A percentile compares a stretch with the other conserved stretches of the same genome.
Conservation (phyloP, 2,797 vertebrate genomes). For the Cichlasoma orientale region DNA sequence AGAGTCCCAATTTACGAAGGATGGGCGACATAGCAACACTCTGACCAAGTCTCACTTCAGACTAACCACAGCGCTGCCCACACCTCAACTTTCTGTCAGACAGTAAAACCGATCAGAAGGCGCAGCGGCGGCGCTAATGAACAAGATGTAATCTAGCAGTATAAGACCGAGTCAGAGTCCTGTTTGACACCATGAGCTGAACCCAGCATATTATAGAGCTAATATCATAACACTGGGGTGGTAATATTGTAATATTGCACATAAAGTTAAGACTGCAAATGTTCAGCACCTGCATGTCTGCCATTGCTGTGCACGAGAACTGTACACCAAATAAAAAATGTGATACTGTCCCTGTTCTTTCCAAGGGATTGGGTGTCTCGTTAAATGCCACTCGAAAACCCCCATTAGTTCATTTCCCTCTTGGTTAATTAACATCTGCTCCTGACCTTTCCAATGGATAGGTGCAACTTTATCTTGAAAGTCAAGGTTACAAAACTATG, state of each 20-base stretch:
- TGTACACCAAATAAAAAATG: conserved; percentile 63
- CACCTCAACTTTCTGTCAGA: background rate
- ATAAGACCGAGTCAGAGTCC: background rate
- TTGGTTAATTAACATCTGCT: conserved; percentile 88
- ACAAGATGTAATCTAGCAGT: conserved; percentile 14
- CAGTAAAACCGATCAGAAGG: conserved; percentile 7
- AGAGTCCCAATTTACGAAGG: background rate
- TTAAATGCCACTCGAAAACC: conserved; percentile 83
- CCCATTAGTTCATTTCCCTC: conserved; percentile 86
- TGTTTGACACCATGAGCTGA: background rate
- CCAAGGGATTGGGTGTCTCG: conserved; percentile 72
- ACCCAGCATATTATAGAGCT: background rate
- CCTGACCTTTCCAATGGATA: conserved; percentile 85
- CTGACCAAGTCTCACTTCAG: background rate
- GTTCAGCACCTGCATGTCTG: conserved; percentile 10
- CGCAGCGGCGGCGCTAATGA: conserved; percentile 57
- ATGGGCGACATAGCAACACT: background rate
- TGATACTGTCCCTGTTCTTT: conserved; percentile 66
- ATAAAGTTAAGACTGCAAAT: background rate
- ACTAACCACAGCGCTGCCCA: background rate
- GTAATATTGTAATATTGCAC: background rate
- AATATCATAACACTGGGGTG: background rate
- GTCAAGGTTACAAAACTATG: conserved; percentile 85
- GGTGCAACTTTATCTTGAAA: conserved; percentile 86
- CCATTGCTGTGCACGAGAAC: conserved; percentile 21